Conservation (phyloP, 2,888 invertebrate species). For the Cheiracanthium punctorium region DNA sequence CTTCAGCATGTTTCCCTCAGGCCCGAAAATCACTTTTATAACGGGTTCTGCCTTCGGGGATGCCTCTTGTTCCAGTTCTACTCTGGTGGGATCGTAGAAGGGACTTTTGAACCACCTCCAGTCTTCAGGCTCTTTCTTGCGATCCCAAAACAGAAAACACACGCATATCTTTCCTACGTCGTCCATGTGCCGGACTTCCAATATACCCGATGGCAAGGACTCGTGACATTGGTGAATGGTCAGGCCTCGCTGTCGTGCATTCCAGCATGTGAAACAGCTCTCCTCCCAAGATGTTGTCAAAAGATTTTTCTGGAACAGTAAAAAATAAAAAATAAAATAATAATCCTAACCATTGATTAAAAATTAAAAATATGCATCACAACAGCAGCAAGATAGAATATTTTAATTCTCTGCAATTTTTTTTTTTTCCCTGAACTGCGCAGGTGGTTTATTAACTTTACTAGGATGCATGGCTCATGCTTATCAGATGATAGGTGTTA, state of each 20-base stretch:
- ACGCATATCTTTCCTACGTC: background rate
- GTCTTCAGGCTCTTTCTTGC: background rate
- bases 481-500: too few relatives aligned
- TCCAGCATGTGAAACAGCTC: background rate
- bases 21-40: background rate
- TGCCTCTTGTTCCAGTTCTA: background rate
- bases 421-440: background rate
- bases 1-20: background rate
- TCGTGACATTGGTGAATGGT: conserved; percentile 12
- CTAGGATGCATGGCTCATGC: too few relatives aligned
- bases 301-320: background rate
- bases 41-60: background rate
- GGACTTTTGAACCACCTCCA: background rate
- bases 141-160: background rate
- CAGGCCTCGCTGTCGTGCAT: background rate
- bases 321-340: background rate
- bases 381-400: too few relatives aligned
- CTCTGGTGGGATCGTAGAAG: background rate
- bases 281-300: background rate
- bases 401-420: too few relatives aligned
- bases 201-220: background rate
- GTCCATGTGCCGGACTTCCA: conserved; percentile 17
- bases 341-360: too few relatives aligned
- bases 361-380: too few relatives aligned
- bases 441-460: too few relatives aligned